A percentile compares a stretch with the other conserved stretches of the same genome.
Evolutionary conservation across 2,797 vertebrate genomes (phyloP).

Genomic region (Alectoris magna): DNA sequence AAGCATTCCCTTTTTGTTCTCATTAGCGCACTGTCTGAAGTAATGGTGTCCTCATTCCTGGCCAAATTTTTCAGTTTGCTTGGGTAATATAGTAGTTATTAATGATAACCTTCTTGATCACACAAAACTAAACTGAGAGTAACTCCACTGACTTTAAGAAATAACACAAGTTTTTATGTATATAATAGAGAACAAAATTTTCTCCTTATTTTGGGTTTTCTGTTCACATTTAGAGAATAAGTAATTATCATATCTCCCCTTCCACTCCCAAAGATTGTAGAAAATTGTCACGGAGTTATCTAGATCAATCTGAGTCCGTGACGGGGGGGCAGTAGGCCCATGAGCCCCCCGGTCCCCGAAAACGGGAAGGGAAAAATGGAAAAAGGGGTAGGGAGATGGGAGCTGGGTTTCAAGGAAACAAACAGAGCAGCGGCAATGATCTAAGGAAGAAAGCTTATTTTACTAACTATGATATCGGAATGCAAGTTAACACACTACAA

Average conservation of each 20-base stretch:
- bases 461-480: too few relatives aligned
- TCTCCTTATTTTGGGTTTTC: background rate
- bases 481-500: too few relatives aligned
- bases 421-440: too few relatives aligned
- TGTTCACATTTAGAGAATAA: background rate
- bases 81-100: background rate
- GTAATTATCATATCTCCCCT: background rate
- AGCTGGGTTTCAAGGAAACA: too few relatives aligned
- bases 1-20: background rate
- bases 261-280: fast-evolving
- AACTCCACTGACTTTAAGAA: background rate
- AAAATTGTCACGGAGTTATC: background rate
- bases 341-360: too few relatives aligned
- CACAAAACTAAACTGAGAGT: background rate
- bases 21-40: background rate
- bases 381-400: too few relatives aligned
- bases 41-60: background rate
- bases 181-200: background rate
- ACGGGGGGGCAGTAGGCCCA: too few relatives aligned
- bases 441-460: too few relatives aligned
- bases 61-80: background rate
- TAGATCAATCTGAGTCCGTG: too few relatives aligned
- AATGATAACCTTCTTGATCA: background rate
- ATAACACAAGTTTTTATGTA: fast-evolving
- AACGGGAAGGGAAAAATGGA: too few relatives aligned